Evolutionary conservation across 1,140 invertebrate species (phyloP), one percentile per base, ranked within the genome.

Genomic region (Linepithema humile): DNA sequence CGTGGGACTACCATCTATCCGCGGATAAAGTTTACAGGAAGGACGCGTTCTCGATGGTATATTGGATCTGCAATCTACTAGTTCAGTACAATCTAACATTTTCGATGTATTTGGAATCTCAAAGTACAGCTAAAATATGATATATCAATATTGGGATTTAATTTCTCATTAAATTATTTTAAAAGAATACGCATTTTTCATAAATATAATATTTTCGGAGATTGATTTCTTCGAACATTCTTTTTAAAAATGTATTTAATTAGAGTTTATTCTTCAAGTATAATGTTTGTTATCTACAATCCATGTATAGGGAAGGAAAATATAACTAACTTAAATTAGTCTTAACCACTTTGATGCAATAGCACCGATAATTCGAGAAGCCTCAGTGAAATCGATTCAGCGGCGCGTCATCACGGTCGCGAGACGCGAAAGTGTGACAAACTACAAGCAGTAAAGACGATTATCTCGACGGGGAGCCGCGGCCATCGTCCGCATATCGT

Each of bases 391-490:
- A 69, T 55, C 2, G 43, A 48, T 17, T 48, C 43, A 55, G 35
- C 1, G 7, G 15, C 12, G 3, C 35, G 26, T 69, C n/a, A 55
- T 55, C 50, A 7, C 5, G 17, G 23, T n/a, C 23, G 35, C 35
- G 35, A n/a, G 43, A 40, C 32, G 60, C 62, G 53, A 84, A 87
- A 75, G 45, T 82, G 83, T 78, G 84, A 85, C 73, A 80, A 83
- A 86, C 53, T 74, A 72, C 77, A 74, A 59, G 80, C 67, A 83
- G 59, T 67, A 70, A 82, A 85, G 83, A 67, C 72, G 43, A 88
- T 80, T 80, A 85, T 85, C 65, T 77, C 74, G 73, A 78, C 84
- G 80, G 72, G 80, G 55, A 67, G 23, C 9, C 64, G 80, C 60
- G 60, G 48, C 65, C 48, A 69, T 35, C 84, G 87, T 90, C 70